Conservation (phyloP, 2,113 vertebrate species). For the Macaca nemestrina region DNA sequence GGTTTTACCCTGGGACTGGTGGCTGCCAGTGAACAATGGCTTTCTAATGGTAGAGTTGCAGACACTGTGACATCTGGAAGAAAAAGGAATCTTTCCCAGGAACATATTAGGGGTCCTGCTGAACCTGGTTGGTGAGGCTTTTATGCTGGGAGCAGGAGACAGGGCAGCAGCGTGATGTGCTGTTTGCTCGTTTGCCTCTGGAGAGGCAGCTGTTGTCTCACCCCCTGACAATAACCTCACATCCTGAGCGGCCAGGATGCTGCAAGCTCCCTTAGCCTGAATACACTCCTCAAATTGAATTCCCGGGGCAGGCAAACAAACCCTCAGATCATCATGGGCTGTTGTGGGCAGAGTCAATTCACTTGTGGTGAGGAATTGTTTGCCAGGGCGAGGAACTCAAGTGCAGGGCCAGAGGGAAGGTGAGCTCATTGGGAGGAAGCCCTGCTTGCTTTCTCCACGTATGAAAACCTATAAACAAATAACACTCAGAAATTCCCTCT, state of each 20-base stretch:
- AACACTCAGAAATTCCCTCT: neutral
- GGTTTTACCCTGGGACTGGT: neutral
- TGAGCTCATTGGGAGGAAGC: neutral
- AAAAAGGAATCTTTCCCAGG: neutral
- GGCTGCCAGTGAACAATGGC: neutral
- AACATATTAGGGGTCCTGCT: neutral
- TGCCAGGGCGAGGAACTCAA: neutral
- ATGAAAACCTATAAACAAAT: neutral
- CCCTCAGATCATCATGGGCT: neutral
- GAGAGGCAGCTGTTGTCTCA: neutral
- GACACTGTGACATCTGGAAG: neutral
- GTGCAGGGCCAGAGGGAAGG: neutral
- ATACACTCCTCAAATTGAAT: neutral
- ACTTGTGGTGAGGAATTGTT: constrained; percentile 36
- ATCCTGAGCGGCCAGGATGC: neutral
- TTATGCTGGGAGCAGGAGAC: neutral
- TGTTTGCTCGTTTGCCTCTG: neutral
- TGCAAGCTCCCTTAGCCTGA: neutral
- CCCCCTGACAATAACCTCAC: neutral
- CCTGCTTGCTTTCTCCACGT: neutral
- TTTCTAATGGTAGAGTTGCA: neutral
- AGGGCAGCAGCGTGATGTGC: neutral
- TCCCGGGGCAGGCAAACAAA: neutral
- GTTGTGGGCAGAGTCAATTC: neutral
- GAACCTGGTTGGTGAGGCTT: neutral